A percentile compares a stretch with the other conserved stretches of the same genome.
phyloP scores from a whole-genome alignment of 2,113 vertebrate species.

The Bungarus multicinctus region DNA sequence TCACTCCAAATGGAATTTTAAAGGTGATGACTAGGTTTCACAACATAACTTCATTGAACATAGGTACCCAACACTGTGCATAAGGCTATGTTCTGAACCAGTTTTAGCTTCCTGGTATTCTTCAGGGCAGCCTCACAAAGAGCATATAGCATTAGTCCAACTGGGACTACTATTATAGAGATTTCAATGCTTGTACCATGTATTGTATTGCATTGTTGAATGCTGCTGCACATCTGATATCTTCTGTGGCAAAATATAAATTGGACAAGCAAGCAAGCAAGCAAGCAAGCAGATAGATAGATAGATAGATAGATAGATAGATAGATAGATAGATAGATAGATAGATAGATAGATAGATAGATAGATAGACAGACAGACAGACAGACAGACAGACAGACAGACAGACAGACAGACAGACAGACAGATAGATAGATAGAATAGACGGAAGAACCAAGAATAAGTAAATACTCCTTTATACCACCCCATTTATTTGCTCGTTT shows the following conservation, averaged over 20 bases:
- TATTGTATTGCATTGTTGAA: not conserved
- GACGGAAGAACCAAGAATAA: not conserved
- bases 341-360: no score
- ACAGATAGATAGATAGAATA: no score
- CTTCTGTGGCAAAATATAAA: not conserved
- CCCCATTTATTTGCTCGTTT: not conserved
- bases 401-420: no score
- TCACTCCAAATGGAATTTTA: not conserved
- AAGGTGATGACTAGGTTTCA: not conserved
- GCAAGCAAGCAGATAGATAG: no score
- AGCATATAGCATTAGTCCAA: not conserved
- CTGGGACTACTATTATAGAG: not conserved
- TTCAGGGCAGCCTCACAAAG: not conserved
- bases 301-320: no score
- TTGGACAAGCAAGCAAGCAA: not conserved
- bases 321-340: no score
- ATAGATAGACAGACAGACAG: no score
- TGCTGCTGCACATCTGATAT: not conserved
- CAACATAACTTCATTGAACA: not conserved
- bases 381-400: no score
- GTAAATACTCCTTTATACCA: not conserved
- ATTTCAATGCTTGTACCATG: not conserved
- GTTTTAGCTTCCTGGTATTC: not conserved
- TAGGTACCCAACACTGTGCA: not conserved
- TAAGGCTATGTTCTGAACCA: not conserved